Base-by-base conservation (phyloP, 1,140 invertebrate genomes). In the Scaptomyza graminum region DNA sequence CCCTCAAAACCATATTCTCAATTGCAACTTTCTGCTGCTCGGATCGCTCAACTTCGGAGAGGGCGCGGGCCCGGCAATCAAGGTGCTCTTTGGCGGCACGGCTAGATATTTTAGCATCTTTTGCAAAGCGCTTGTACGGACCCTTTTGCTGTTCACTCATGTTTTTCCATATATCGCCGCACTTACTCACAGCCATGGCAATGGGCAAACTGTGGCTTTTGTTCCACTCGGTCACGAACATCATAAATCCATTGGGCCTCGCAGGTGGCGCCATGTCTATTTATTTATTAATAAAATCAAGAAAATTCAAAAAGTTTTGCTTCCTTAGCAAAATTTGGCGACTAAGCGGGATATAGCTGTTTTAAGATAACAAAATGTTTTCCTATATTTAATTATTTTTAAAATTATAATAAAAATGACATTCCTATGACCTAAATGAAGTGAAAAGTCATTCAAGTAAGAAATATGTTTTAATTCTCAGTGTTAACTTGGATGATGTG, bases 11-110 rank as follows among this genome's bases (percentile, higher is more conserved):
- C 1, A 76, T 69, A 4, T 52, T 65, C 2, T 91, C 88, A 5
- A 76, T 91, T 9, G 8, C 41, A 1, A 74, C 75, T 43, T 91
- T 90, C 70, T 88, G 91, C 0, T 28, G 13, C 5, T 79, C 18
- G 11, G 73, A 52, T 1, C 46, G 52, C n/a, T 79, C 69, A 2
- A 88, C 66, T 2, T 34, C 28, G 0, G 71, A 51, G 3, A 91
- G 0, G 0, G 65, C 2, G 9, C 62, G 39, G 0, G 87, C 90
- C 2, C 50, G 43, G 31, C 77, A 79, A 31, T 81, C 87, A 3
- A 79, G 56, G 5, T 34, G 64, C 1, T 80, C 72, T 3, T 3
- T 16, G 3, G 51, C 50, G 4, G 1, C 41, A 8, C 62, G 52
- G 0, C 25, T n/a, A 13, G 6, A 0, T 0, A 75, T 16, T 3